These are phyloP conservation scores for Heteromormyrus szaboi DNA, from an alignment of 2,797 vertebrate genomes.

Conservation along the genomic window DNA sequence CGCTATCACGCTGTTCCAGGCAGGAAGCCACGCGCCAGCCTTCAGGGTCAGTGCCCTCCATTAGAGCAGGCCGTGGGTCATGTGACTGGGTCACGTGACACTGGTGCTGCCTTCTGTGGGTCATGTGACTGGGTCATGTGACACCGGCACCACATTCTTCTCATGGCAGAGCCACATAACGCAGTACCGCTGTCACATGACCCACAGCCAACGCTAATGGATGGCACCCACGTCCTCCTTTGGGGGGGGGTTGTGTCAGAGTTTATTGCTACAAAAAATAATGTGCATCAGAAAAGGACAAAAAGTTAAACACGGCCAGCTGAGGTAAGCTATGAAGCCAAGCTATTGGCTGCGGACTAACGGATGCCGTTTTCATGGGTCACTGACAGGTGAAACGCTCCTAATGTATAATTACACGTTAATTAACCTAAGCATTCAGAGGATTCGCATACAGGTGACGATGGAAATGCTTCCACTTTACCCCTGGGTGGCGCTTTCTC, in stretches of 20 bases:
- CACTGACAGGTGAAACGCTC: conserved; percentile 27
- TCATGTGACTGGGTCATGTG: background rate
- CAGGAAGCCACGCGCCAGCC: background rate
- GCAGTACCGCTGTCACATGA: background rate
- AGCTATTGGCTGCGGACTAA: conserved; percentile 23
- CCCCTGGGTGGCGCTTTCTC: conserved; percentile 31
- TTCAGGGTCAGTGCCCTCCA: background rate
- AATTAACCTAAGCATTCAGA: conserved; percentile 33
- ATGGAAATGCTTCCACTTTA: conserved; percentile 12
- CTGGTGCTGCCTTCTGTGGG: background rate
- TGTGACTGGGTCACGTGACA: background rate
- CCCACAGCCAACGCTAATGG: background rate
- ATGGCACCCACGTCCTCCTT: background rate
- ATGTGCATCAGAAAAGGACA: background rate
- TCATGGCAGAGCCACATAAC: background rate
- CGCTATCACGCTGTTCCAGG: background rate
- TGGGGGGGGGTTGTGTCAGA: background rate
- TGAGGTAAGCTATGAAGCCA: background rate
- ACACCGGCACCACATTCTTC: background rate
- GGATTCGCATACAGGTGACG: conserved; percentile 17
- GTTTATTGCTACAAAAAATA: background rate
- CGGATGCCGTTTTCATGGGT: conserved; percentile 39
- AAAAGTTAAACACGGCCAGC: background rate
- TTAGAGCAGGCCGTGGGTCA: background rate
- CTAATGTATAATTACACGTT: conserved; percentile 38